Evolutionary conservation across 2,797 vertebrate species (phyloP).

Genomic region (Chrysocyon brachyurus): DNA sequence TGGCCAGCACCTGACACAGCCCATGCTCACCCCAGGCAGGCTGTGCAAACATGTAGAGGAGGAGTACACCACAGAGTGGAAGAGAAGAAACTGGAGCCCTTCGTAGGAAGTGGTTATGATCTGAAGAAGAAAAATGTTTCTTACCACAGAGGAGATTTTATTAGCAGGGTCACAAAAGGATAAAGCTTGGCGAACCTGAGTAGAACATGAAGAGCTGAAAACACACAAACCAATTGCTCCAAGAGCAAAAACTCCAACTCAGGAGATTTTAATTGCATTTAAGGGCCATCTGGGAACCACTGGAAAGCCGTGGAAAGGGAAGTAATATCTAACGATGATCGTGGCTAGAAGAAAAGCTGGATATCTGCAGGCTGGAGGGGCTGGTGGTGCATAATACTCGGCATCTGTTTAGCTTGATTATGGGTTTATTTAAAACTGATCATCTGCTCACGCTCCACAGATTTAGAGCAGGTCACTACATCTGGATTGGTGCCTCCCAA

Average conservation of each 20-base stretch:
- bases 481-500: too few relatives aligned
- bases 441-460: background rate
- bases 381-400: accelerated
- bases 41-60: background rate
- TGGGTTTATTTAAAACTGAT: background rate
- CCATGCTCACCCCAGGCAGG: too few relatives aligned
- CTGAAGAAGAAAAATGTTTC: background rate
- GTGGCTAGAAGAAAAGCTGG: background rate
- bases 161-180: background rate
- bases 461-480: background rate
- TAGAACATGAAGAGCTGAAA: background rate
- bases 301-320: background rate
- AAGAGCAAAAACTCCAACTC: background rate
- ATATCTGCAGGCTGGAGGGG: background rate
- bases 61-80: background rate
- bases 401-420: background rate
- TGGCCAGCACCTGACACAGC: background rate
- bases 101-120: background rate
- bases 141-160: background rate
- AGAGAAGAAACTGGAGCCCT: background rate
- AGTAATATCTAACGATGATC: background rate
- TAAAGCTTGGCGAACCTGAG: background rate
- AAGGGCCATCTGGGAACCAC: background rate
- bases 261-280: background rate
- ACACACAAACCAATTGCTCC: background rate